Evolutionary conservation across 2,113 vertebrate genomes (phyloP), one percentile per base, ranked within the genome.

Genomic region (Callopanchax toddi): DNA sequence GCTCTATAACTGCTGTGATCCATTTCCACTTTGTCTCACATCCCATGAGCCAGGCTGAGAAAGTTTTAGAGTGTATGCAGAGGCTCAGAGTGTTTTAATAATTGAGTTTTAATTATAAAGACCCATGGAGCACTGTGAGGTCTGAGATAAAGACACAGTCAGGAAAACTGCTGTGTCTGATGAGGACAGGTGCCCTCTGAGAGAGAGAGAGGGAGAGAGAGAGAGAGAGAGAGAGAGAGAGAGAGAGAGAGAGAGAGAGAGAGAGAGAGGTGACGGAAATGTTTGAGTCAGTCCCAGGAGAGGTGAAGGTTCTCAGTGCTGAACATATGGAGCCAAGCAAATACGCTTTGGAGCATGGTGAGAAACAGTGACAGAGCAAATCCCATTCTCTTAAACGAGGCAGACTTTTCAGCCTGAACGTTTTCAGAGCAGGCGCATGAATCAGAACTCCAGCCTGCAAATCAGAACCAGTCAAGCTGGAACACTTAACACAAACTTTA

Each of bases 141-240:
- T 25, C 15, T 26, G 36, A 57, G 58, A 62, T 55, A 23, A 42
- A n/a, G 65, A 66, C 64, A 75, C 73, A 79, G 76, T 76, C 70
- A 43, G 49, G 44, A 67, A 66, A 65, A 48, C 61, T 73, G 70
- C 74, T 83, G 80, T 67, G 81, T 18, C 15, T 56, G 61, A 67
- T 39, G 21, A 61, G 61, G 59, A 58, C 44, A 46, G 44, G 67
- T 81, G 85, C 58, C 85, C 82, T 78, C 81, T 89, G 73, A 52
- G 57, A 43, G 39, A 46, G 53, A 8, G 17, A 34, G 40, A 50
- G 22, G 56, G 6, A 10, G 11, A 29, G 17, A 58, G 29, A 37
- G 21, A 51, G 44, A 53, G 17, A 39, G 37, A 53, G 6, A 21
- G 13, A 29, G 23, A 52, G 23, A 45, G 39, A 52, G 48, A 45